Percentiles rank a stretch among this genome's conserved stretches.
Evolutionary conservation across 1,140 invertebrate species (phyloP).

Genomic region (Copidosoma floridanum): DNA sequence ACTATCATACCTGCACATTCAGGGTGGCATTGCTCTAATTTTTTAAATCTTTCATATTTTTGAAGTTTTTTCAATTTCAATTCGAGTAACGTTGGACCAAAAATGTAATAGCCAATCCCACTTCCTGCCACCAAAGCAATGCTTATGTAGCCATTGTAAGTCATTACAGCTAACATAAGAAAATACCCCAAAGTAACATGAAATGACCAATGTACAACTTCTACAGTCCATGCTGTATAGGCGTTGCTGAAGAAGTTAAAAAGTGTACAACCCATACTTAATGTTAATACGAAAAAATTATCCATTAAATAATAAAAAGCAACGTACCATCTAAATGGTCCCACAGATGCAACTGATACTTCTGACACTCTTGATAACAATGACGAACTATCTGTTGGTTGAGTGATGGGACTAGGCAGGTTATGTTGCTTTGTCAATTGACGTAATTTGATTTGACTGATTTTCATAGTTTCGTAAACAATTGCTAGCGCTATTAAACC

Average conservation of each 20-base stretch:
- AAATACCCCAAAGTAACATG: slow-evolving; percentile 71
- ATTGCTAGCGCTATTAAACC: slow-evolving; percentile 56
- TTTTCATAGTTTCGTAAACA: slow-evolving; percentile 61
- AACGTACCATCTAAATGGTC: slow-evolving; percentile 33
- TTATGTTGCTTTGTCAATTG: slow-evolving; percentile 21
- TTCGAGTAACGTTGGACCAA: slow-evolving; percentile 52
- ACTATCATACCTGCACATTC: slow-evolving; percentile 48
- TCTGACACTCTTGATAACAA: slow-evolving; percentile 41
- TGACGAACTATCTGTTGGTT: slow-evolving; percentile 42
- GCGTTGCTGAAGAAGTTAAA: slow-evolving; percentile 35
- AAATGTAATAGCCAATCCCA: slow-evolving; percentile 69
- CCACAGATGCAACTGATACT: slow-evolving; percentile 19
- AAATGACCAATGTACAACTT: slow-evolving; percentile 48
- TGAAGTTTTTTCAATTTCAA: slow-evolving; percentile 39
- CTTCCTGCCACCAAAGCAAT: slow-evolving; percentile 74
- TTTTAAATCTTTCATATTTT: slow-evolving; percentile 27
- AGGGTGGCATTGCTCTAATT: slow-evolving; percentile 37
- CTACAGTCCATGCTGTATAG: slow-evolving; percentile 40
- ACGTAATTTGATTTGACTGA: slow-evolving; percentile 45
- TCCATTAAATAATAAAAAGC: not conserved
- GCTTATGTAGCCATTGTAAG: slow-evolving; percentile 81
- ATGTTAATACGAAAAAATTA: slow-evolving; percentile 7
- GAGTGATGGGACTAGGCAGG: not conserved
- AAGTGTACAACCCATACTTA: too few relatives aligned
- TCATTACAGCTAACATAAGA: slow-evolving; percentile 89